Conservation (phyloP, 2,888 invertebrate species). For the Malthinus flaveolus region DNA sequence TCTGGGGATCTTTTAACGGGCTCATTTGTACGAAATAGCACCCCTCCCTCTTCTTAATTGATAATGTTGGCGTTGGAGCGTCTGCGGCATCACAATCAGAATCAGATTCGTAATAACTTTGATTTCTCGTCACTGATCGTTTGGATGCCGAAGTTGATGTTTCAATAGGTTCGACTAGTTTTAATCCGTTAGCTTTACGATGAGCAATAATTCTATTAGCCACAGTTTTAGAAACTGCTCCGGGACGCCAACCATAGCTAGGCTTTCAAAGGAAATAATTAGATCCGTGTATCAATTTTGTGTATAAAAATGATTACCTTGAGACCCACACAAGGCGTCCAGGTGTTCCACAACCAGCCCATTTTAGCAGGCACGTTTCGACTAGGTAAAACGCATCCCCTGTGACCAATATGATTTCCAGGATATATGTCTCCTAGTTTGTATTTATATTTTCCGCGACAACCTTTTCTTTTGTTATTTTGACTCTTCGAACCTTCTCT, state of each 20-base stretch:
- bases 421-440: slow-evolving; percentile 60
- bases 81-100: slow-evolving; percentile 56
- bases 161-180: slow-evolving; percentile 27
- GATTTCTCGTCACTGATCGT: slow-evolving; percentile 54
- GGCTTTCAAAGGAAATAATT: slow-evolving; percentile 39
- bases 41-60: slow-evolving; percentile 68
- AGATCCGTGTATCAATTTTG: neutral
- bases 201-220: slow-evolving; percentile 46
- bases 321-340: slow-evolving; percentile 40
- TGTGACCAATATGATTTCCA: slow-evolving; percentile 61
- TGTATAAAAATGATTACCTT: slow-evolving; percentile 40
- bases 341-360: slow-evolving; percentile 70
- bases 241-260: slow-evolving; percentile 63
- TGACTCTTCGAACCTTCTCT: slow-evolving; percentile 1
- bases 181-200: slow-evolving; percentile 44
- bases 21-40: slow-evolving; percentile 68
- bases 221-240: slow-evolving; percentile 58
- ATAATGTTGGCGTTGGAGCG: slow-evolving; percentile 64
- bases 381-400: slow-evolving; percentile 57
- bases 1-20: slow-evolving; percentile 65
- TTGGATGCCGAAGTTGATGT: slow-evolving; percentile 42
- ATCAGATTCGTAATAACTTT: slow-evolving; percentile 47
- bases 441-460: slow-evolving; percentile 45
- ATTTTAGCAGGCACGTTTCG: slow-evolving; percentile 63
- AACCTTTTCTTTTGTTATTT: neutral